Base-by-base conservation (phyloP, 1,140 invertebrate genomes). In the Nilaparvata lugens region DNA sequence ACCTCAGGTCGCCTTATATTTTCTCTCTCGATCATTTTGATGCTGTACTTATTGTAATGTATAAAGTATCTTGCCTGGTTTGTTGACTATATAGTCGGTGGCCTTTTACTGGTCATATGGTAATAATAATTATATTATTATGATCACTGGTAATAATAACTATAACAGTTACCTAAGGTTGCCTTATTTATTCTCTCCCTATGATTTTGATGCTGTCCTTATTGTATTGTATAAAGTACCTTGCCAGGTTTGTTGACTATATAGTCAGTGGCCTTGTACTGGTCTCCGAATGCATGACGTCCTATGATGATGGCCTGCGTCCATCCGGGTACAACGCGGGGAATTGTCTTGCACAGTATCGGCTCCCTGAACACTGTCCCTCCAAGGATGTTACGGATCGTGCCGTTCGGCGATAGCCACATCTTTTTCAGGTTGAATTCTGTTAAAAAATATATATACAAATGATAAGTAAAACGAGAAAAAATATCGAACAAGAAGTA, bases 21-120 rank as follows among this genome's bases (percentile, higher is more conserved):
- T n/a, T n/a, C n/a, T n/a, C n/a, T n/a, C n/a, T n/a, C n/a, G n/a
- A n/a, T n/a, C n/a, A n/a, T n/a, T n/a, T n/a, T n/a, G n/a, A n/a
- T n/a, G n/a, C n/a, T n/a, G n/a, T n/a, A n/a, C n/a, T n/a, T n/a
- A n/a, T n/a, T 7, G 21, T 19, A 7, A 16, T 16, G 21, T 11
- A 53, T 24, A 1, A 23, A 21, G 23, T 56, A 84, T 81, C 74
- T 79, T 88, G 58, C 89, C 87, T 38, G 84, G 84, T 69, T 78
- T 81, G 28, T 80, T 72, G 38, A 91, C 78, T 35, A 94, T 83
- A 66, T 88, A 78, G 75, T 95, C 92, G 63, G 84, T 86, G 1
- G 91, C 90, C 75, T 92, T 93, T 75, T 95, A 95, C 74, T 93
- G 91, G 75, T 95, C 91, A n/a, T n/a, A n/a, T n/a, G n/a, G n/a